Conservation (phyloP, 2,888 invertebrate species). For the Scaptomyza parva region DNA sequence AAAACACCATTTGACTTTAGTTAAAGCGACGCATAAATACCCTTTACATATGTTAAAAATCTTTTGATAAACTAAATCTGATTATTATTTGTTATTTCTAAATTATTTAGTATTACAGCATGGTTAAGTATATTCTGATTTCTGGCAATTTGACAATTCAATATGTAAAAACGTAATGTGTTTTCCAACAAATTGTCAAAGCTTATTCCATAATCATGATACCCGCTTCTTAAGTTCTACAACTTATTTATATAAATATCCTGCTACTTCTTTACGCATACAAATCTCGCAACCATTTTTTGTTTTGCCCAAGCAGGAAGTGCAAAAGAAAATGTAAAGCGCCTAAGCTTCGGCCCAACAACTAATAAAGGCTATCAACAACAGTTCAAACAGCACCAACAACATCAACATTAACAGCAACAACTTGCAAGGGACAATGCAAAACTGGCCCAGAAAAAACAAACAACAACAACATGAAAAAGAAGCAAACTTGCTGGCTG, state of each 20-base stretch:
- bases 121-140: not conserved
- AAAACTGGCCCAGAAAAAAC: constrained; percentile 55
- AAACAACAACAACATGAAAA: constrained; percentile 43
- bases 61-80: not conserved
- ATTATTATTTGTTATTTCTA: no score
- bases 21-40: constrained; percentile 7
- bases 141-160: no score
- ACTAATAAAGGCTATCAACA: constrained; percentile 82
- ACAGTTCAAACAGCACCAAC: constrained; percentile 75
- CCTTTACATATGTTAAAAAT: not conserved
- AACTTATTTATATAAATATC: constrained; percentile 53
- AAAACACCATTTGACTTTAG: not conserved
- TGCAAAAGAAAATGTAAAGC: constrained; percentile 64
- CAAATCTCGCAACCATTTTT: constrained; percentile 26
- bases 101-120: not conserved
- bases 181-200: not conserved
- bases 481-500: constrained; percentile 40
- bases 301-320: constrained; percentile 44
- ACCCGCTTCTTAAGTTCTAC: not conserved
- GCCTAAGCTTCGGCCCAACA: constrained; percentile 75
- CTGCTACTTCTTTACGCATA: constrained; percentile 7
- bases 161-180: not conserved
- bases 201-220: not conserved
- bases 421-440: constrained; percentile 60
- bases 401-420: constrained; percentile 44